Evolutionary conservation across 2,113 vertebrate genomes (phyloP).

Genomic region (Mixornis gularis): DNA sequence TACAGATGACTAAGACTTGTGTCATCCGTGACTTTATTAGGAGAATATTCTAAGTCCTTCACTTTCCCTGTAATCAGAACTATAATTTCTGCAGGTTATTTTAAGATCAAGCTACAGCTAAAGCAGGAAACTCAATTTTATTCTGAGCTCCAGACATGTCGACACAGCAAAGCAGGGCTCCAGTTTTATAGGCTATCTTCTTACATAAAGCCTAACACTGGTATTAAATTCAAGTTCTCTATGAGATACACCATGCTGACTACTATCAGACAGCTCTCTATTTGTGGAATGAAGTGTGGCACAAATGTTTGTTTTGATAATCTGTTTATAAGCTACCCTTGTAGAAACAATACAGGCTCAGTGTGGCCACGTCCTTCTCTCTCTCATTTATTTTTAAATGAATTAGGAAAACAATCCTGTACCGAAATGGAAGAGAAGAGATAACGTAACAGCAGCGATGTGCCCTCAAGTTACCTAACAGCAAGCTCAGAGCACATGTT

Average conservation of each 20-base stretch:
- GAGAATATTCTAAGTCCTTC: constrained; percentile 76
- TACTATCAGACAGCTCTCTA: constrained; percentile 56
- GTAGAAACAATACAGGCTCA: constrained; percentile 39
- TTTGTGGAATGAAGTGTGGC: constrained; percentile 40
- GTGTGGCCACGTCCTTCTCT: not conserved
- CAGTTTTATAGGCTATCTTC: constrained; percentile 76
- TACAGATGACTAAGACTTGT: constrained; percentile 71
- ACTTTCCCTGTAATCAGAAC: constrained; percentile 79
- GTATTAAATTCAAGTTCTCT: constrained; percentile 46
- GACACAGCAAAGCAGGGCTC: constrained; percentile 81
- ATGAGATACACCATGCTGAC: constrained; percentile 9
- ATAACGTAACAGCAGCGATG: constrained; percentile 31
- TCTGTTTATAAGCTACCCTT: constrained; percentile 46
- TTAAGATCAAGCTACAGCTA: constrained; percentile 87
- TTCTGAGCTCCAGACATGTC: constrained; percentile 88
- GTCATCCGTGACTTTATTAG: constrained; percentile 77
- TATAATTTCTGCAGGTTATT: constrained; percentile 92
- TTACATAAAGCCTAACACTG: constrained; percentile 75
- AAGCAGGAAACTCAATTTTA: constrained; percentile 93
- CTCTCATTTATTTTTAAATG: constrained; percentile 38
- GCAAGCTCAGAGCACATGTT: constrained; percentile 52
- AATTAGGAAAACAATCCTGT: constrained; percentile 35
- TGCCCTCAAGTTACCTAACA: constrained; percentile 53
- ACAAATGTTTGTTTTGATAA: constrained; percentile 60
- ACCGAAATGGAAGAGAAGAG: constrained; percentile 40